Evolutionary conservation across 1,140 invertebrate species (phyloP), one percentile per base, ranked within the genome.

Genomic region (Mercenaria mercenaria): DNA sequence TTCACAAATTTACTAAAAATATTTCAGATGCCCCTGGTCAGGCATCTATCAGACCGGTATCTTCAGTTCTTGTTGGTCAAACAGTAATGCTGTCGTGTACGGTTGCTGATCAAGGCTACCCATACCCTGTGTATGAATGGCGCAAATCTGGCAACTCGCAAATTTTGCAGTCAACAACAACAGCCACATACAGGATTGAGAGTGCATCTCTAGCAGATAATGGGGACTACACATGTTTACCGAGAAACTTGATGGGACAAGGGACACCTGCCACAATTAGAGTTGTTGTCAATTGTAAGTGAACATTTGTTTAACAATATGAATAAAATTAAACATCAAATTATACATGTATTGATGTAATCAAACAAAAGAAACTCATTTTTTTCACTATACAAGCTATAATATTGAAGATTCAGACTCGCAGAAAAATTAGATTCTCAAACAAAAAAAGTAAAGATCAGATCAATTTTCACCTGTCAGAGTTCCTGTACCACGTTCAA

Each of bases 231-330:
- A 89, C 64, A 6, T 94, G 93, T 80, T 90, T 89, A 0, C 92
- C 93, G 0, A 67, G 29, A 13, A 94, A 94, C 67, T 29, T 76
- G 8, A 81, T 91, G 10, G 93, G 93, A 0, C 2, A 56, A 6
- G 93, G 93, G 2, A 18, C 23, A 37, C 37, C 92, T 20, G 91
- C 88, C 18, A 79, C 76, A 0, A 89, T 94, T 43, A 61, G 47
- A 74, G 74, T 94, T 23, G 90, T 86, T 29, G 90, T 94, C 26
- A 92, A 91, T 82, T 91, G 93, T 93, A 89, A 92, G 91, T 90
- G 15, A n/a, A n/a, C n/a, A n/a, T n/a, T n/a, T n/a, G 47, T 56
- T 43, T 20, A 50, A 50, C 47, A 11, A 11, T 50, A 50, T n/a
- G n/a, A n/a, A n/a, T n/a, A n/a, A n/a, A n/a, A n/a, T n/a, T n/a